A percentile compares a stretch with the other conserved stretches of the same genome.
Conservation (phyloP, 2,113 vertebrate species). For the Gobio gobio region DNA sequence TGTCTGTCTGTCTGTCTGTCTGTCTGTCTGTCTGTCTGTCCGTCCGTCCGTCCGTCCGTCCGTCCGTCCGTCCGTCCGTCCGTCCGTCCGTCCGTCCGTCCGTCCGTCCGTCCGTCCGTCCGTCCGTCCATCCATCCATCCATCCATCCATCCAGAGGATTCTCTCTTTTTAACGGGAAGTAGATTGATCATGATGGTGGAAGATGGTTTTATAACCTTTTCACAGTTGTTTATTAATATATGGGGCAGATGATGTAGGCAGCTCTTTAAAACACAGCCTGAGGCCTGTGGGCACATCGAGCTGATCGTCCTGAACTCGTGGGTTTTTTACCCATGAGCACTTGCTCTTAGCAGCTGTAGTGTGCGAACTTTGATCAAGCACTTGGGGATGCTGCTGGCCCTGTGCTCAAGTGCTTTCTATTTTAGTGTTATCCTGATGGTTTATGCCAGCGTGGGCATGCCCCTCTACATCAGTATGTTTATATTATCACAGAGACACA, state of each 20-base stretch:
- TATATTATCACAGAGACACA: constrained; percentile 6
- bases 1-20: too few species aligned
- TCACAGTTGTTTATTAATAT: neutral
- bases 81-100: too few species aligned
- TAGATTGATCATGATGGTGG: neutral
- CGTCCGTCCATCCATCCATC: neutral
- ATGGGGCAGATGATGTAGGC: neutral
- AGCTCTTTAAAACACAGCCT: neutral
- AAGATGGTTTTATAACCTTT: constrained; percentile 5
- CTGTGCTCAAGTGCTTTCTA: constrained; percentile 13
- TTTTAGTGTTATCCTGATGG: constrained; percentile 17
- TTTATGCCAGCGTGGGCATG: neutral
- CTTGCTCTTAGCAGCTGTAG: constrained; percentile 13
- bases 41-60: too few species aligned
- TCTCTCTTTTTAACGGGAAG: neutral
- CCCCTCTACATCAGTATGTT: neutral
- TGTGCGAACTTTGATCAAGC: neutral
- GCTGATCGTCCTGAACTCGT: neutral
- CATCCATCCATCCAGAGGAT: neutral
- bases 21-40: too few species aligned
- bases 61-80: too few species aligned
- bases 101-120: too few species aligned
- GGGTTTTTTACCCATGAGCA: neutral
- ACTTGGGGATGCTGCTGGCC: neutral
- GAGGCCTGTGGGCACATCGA: neutral